phyloP scores from a whole-genome alignment of 2,113 vertebrate species.

The Myotis yumanensis region DNA sequence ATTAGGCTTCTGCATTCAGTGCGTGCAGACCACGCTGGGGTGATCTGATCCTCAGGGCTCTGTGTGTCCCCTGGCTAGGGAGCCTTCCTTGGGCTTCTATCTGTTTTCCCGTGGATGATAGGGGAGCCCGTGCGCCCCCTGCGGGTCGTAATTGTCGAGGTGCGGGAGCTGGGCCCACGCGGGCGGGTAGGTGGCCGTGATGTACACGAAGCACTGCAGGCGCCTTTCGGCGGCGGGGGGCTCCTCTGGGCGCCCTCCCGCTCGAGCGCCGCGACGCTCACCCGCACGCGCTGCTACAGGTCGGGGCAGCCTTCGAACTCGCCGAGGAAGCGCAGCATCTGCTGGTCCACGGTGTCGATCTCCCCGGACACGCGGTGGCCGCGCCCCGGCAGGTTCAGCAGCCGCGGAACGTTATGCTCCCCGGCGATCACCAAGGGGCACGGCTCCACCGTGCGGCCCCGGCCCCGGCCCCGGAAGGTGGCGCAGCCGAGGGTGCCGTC shows the following conservation, averaged over 20 bases:
- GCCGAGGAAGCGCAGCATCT: slow-evolving; percentile 93
- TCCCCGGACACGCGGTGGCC: slow-evolving; percentile 89
- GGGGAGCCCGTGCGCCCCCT: slow-evolving; percentile 82
- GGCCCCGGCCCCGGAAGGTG: slow-evolving; percentile 82
- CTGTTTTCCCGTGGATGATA: slow-evolving; percentile 81
- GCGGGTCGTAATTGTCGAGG: slow-evolving; percentile 83
- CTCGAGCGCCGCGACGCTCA: slow-evolving; percentile 85
- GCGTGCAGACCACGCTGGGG: slow-evolving; percentile 48
- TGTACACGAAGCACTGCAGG: slow-evolving; percentile 89
- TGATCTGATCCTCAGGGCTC: neutral
- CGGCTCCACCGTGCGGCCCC: slow-evolving; percentile 85
- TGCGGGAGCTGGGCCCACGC: slow-evolving; percentile 88
- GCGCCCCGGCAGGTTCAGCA: slow-evolving; percentile 88
- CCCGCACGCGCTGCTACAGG: slow-evolving; percentile 89
- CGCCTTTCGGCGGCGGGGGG: slow-evolving; percentile 16
- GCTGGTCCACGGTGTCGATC: slow-evolving; percentile 90
- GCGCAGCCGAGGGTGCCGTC: slow-evolving; percentile 83
- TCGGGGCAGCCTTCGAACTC: slow-evolving; percentile 89
- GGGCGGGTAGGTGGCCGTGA: slow-evolving; percentile 80
- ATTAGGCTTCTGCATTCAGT: rapidly evolving
- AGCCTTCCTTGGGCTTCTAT: neutral
- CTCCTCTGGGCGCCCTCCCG: slow-evolving; percentile 74
- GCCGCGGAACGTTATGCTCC: slow-evolving; percentile 88
- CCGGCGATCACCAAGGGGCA: slow-evolving; percentile 91
- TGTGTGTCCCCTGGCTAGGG: neutral